Evolutionary conservation across 2,888 invertebrate species (phyloP), one percentile per base, ranked within the genome.

Genomic region (Nysson spinosus): DNA sequence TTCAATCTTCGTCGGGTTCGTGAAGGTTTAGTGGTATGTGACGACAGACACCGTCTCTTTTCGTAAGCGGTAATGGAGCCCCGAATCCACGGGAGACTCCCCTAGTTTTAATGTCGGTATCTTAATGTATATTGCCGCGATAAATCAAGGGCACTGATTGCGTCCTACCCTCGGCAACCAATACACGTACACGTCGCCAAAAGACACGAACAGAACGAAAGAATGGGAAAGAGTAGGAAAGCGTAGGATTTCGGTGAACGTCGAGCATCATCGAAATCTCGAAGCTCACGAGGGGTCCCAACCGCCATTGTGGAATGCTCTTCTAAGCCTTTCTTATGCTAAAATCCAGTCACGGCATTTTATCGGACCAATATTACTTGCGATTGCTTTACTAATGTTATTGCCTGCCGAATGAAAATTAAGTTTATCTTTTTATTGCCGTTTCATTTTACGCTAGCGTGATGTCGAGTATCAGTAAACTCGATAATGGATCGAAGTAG

Each of bases 121-220:
- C 87, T 87, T 87, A 87, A 87, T 87, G 86, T 87, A 85, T 85
- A 87, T 87, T 86, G 85, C 85, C 78, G 70, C 84, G 80, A 87
- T 87, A 87, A 87, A 87, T 87, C 87, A 87, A 81, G 81, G 79
- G 78, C 85, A 85, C 87, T 87, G 87, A 87, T 87, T 87, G 85
- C 84, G 82, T 83, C 80, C 75, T 78, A 80, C 82, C 82, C 82
- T 72, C 69, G 55, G 71, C 47, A 66, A 55, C 68, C 71, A 58
- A 71, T 76, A 68, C 65, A 35, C 40, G 19, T 28, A 11, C 61
- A 50, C 47, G 35, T 52, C 12, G 35, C 28, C 39, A 26, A 60
- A 39, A 34, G 43, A 62, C 32, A 51, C 56, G 51, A 52, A 44
- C 42, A 51, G 47, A 50, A 43, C 44, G 39, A 50, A 35, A 42